A percentile compares a stretch with the other conserved stretches of the same genome.
phyloP scores from a whole-genome alignment of 1,140 invertebrate species.

The Drosophila murphyi region DNA sequence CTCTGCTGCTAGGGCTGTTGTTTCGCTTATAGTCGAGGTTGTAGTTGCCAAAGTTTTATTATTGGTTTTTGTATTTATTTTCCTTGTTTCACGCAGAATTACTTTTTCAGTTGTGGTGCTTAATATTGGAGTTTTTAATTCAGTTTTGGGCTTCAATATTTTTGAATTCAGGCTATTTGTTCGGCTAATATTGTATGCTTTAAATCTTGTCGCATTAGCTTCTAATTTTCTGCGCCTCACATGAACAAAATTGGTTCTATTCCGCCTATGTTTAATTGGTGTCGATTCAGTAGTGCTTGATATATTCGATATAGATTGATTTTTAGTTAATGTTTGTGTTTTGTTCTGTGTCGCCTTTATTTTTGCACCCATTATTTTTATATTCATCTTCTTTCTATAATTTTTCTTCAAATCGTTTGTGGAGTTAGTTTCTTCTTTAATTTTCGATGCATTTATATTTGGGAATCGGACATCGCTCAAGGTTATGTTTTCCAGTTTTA shows the following conservation, averaged over 20 bases:
- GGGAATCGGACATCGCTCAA: neutral
- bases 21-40: neutral
- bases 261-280: neutral
- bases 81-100: neutral
- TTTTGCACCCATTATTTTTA: constrained; percentile 3
- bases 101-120: neutral
- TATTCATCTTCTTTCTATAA: neutral
- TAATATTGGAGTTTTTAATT: neutral
- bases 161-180: constrained; percentile 8
- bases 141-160: neutral
- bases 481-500: neutral
- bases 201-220: constrained; percentile 6
- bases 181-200: neutral
- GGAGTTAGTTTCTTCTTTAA: neutral
- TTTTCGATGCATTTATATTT: neutral
- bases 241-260: neutral
- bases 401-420: neutral
- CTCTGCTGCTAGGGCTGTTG: constrained; percentile 16
- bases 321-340: constrained; percentile 7
- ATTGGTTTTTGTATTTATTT: neutral
- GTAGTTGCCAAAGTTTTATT: neutral
- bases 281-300: constrained; percentile 1
- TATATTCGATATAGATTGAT: neutral
- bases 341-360: constrained; percentile 10
- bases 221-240: constrained; percentile 16